Conservation (phyloP, 2,113 vertebrate species). For the Lagopus muta region DNA sequence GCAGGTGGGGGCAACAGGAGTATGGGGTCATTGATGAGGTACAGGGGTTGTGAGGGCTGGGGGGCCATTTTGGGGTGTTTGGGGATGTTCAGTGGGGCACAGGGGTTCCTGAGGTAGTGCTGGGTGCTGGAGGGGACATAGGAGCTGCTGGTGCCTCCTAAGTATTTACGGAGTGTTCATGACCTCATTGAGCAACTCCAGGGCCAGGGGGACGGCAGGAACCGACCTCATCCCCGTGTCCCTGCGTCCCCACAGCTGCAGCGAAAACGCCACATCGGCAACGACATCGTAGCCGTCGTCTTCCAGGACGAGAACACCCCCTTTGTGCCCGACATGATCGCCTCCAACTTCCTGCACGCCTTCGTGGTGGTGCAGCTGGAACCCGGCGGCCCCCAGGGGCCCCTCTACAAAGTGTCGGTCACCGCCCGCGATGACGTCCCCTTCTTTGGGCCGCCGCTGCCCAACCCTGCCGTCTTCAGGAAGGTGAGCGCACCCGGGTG, state of each 20-base stretch:
- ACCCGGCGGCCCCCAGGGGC: conserved; percentile 79
- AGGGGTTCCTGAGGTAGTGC: background rate
- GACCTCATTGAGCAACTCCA: no score
- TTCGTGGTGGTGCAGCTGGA: conserved; percentile 96
- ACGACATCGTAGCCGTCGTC: conserved; percentile 95
- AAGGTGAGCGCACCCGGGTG: conserved; percentile 80
- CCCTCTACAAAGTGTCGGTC: conserved; percentile 95
- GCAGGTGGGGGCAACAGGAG: conserved; percentile 80
- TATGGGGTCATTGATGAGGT: no score
- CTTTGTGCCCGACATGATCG: conserved; percentile 98
- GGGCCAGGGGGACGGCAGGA: background rate
- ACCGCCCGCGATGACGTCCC: conserved; percentile 94
- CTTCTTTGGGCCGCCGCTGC: conserved; percentile 92
- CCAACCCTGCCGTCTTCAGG: conserved; percentile 91
- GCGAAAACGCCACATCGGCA: conserved; percentile 96
- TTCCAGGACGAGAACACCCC: conserved; percentile 98
- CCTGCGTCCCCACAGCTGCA: conserved; percentile 82
- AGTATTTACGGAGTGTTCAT: background rate
- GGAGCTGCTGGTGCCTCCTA: background rate
- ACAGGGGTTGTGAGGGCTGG: background rate
- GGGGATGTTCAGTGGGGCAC: background rate
- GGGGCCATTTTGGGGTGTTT: no score
- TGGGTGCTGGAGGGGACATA: no score
- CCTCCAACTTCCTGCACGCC: conserved; percentile 96
- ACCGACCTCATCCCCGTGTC: background rate